Evolutionary conservation across 2,797 vertebrate genomes (phyloP).

Genomic region (Parambassis ranga): DNA sequence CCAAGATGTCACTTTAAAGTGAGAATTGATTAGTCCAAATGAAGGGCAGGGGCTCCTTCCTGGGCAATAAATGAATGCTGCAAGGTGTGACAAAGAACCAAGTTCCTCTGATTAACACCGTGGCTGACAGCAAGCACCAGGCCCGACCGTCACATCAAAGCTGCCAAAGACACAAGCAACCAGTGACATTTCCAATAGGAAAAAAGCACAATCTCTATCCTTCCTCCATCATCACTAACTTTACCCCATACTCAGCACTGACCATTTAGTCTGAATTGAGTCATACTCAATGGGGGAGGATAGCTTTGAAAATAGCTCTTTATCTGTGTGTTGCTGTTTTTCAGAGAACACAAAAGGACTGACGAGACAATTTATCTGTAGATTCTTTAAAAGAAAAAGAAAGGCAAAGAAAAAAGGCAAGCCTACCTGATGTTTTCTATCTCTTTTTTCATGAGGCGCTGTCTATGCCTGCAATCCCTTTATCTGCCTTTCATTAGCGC

Average conservation of each 20-base stretch:
- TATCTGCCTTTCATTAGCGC: constrained; percentile 99
- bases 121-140: constrained; percentile 46
- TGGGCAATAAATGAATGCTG: constrained; percentile 36
- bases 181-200: constrained; percentile 51
- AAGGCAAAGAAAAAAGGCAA: constrained; percentile 87
- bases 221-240: constrained; percentile 49
- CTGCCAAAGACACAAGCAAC: constrained; percentile 48
- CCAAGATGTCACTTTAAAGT: constrained; percentile 38
- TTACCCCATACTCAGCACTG: constrained; percentile 60
- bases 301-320: constrained; percentile 83
- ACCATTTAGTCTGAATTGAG: constrained; percentile 68
- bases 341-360: constrained; percentile 79
- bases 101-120: constrained; percentile 56
- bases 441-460: constrained; percentile 76
- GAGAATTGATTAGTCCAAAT: constrained; percentile 52
- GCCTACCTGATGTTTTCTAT: constrained; percentile 81
- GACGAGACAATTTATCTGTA: constrained; percentile 89
- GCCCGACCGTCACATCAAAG: constrained; percentile 68
- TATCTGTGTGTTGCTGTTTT: constrained; percentile 73
- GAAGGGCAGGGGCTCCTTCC: constrained; percentile 36
- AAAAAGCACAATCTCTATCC: constrained; percentile 41
- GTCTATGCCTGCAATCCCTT: constrained; percentile 91
- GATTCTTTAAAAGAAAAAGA: constrained; percentile 81
- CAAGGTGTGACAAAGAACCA: constrained; percentile 44
- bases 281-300: constrained; percentile 55